phyloP scores from a whole-genome alignment of 2,113 vertebrate species.

The Pantherophis guttatus region DNA sequence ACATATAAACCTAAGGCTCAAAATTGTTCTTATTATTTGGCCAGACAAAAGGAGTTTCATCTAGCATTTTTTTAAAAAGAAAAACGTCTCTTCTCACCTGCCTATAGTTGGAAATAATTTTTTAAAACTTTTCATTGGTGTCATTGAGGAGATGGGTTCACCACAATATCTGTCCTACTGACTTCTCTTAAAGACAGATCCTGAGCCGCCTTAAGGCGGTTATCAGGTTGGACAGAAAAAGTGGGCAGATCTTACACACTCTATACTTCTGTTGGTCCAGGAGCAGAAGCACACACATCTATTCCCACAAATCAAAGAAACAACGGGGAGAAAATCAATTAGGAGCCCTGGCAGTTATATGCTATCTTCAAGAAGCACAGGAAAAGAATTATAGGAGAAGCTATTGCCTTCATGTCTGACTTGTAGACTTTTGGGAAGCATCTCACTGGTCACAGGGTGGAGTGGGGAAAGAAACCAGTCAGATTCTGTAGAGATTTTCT shows the following conservation, averaged over 20 bases:
- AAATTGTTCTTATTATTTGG: constrained; percentile 1
- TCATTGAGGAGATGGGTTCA: background rate
- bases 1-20: background rate
- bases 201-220: background rate
- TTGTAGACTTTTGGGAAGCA: background rate
- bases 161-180: background rate
- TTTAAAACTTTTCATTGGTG: background rate
- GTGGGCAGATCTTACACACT: background rate
- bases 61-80: background rate
- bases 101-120: background rate
- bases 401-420: background rate
- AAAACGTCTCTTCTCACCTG: background rate
- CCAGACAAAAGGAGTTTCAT: background rate
- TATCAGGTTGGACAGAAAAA: background rate
- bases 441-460: background rate
- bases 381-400: background rate
- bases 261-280: background rate
- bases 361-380: background rate
- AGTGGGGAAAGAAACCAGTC: background rate
- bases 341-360: background rate
- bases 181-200: constrained; percentile 3
- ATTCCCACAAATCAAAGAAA: background rate
- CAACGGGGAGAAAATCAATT: background rate
- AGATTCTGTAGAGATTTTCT: background rate
- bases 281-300: background rate